These are phyloP conservation scores for Thamnophis sirtalis DNA, from an alignment of 2,113 vertebrate genomes.

Conservation along the genomic window DNA sequence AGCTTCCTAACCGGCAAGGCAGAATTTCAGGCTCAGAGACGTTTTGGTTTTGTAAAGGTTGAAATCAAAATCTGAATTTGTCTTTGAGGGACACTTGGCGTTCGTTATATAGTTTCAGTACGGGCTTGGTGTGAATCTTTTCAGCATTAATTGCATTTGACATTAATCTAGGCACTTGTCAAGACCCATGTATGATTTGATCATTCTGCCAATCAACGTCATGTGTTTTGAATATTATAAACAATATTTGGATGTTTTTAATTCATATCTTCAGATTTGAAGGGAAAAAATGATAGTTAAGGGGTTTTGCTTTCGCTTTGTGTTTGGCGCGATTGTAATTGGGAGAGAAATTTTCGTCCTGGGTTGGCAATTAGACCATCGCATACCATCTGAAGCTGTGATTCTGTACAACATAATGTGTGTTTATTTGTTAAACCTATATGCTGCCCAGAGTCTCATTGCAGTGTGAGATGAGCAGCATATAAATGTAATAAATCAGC, in stretches of 20 bases:
- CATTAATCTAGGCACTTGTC: background rate
- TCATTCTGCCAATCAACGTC: background rate
- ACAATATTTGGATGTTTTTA: background rate
- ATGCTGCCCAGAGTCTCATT: background rate
- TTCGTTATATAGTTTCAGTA: background rate
- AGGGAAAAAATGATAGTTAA: background rate
- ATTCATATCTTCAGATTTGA: background rate
- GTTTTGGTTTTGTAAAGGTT: background rate
- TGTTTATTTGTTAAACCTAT: background rate
- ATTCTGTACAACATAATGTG: background rate
- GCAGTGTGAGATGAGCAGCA: background rate
- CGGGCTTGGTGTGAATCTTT: background rate
- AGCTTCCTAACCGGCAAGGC: background rate
- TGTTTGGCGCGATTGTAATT: background rate
- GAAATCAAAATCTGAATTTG: background rate
- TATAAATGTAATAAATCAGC: background rate
- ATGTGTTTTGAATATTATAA: background rate
- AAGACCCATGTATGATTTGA: background rate
- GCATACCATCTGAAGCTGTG: background rate
- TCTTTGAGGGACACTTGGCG: background rate
- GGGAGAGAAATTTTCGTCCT: background rate
- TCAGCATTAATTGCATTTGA: background rate
- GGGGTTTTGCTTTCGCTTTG: background rate
- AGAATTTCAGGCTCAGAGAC: background rate
- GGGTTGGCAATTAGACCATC: background rate